Conservation (phyloP, 2,797 vertebrate genomes). For the Silurus lanzhouensis region DNA sequence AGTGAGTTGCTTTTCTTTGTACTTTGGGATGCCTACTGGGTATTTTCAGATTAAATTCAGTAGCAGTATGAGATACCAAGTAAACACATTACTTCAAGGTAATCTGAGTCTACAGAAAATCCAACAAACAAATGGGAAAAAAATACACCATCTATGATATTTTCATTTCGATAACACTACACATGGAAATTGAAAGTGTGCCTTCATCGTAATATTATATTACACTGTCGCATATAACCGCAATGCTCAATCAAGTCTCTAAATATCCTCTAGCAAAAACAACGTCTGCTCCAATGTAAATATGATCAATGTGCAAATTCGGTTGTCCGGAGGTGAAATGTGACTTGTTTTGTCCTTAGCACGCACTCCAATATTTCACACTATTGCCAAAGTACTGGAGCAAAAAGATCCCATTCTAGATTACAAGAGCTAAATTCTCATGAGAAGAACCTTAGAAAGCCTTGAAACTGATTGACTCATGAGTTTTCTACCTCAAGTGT, state of each 20-base stretch:
- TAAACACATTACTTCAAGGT: conserved; percentile 18
- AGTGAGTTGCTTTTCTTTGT: conserved; percentile 29
- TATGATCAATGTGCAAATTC: conserved; percentile 48
- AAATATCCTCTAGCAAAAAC: conserved; percentile 48
- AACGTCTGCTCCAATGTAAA: conserved; percentile 36
- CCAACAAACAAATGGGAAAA: conserved; percentile 19
- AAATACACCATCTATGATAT: conserved; percentile 29
- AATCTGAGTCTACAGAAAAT: conserved; percentile 34
- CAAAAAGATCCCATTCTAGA: conserved; percentile 32
- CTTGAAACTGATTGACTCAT: conserved; percentile 34
- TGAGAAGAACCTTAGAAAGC: conserved; percentile 30
- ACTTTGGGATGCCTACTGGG: conserved; percentile 18
- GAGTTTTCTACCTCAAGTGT: conserved; percentile 27
- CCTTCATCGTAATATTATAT: conserved; percentile 44
- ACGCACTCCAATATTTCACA: conserved; percentile 28
- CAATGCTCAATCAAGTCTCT: conserved; percentile 36
- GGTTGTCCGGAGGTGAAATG: conserved; percentile 36
- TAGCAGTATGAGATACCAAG: conserved; percentile 22
- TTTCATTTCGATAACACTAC: conserved; percentile 30
- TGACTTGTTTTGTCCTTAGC: conserved; percentile 29
- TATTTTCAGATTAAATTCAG: conserved; percentile 31
- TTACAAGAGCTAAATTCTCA: conserved; percentile 12
- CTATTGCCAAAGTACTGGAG: conserved; percentile 14
- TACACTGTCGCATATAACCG: conserved; percentile 1
- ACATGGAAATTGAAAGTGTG: conserved; percentile 31